phyloP scores from a whole-genome alignment of 64 coral and sea anemone genomes.

The Acropora yongei region DNA sequence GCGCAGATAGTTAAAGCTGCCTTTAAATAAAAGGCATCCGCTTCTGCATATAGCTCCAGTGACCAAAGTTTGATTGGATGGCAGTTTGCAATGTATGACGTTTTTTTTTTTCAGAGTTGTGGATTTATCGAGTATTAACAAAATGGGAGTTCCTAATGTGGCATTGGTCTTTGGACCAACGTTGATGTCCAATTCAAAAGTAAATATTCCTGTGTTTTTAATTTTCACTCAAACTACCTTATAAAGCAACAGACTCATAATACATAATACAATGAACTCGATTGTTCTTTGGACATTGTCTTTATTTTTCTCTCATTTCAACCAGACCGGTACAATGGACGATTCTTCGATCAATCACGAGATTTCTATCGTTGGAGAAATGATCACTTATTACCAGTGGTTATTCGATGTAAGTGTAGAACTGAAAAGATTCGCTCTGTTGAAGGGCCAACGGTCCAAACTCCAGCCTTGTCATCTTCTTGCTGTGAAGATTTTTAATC shows the following conservation, averaged over 20 bases:
- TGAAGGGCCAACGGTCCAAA: too few species aligned
- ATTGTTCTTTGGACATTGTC: not conserved
- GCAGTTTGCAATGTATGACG: not conserved
- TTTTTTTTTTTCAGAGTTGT: slow-evolving; percentile 57
- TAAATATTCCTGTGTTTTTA: not conserved
- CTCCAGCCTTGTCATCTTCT: too few species aligned
- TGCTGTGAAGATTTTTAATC: too few species aligned
- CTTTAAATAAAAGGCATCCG: too few species aligned
- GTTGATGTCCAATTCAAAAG: slow-evolving; percentile 89
- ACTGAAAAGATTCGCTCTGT: too few species aligned
- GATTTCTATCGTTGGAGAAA: slow-evolving; percentile 78
- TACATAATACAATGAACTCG: too few species aligned
- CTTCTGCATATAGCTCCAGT: too few species aligned
- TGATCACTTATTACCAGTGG: slow-evolving; percentile 87
- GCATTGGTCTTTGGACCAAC: slow-evolving; percentile 90
- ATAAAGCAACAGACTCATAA: too few species aligned
- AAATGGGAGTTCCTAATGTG: slow-evolving; percentile 80
- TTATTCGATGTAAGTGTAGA: slow-evolving; percentile 82
- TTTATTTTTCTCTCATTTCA: not conserved
- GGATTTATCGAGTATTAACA: slow-evolving; percentile 43
- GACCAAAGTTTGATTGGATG: not conserved
- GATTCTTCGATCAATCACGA: slow-evolving; percentile 84
- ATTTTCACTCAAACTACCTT: too few species aligned
- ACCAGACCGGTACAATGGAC: slow-evolving; percentile 87
- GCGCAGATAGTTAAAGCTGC: too few species aligned